Base-by-base conservation (phyloP, 2,888 invertebrate genomes). In the Scrobipalpa costella region DNA sequence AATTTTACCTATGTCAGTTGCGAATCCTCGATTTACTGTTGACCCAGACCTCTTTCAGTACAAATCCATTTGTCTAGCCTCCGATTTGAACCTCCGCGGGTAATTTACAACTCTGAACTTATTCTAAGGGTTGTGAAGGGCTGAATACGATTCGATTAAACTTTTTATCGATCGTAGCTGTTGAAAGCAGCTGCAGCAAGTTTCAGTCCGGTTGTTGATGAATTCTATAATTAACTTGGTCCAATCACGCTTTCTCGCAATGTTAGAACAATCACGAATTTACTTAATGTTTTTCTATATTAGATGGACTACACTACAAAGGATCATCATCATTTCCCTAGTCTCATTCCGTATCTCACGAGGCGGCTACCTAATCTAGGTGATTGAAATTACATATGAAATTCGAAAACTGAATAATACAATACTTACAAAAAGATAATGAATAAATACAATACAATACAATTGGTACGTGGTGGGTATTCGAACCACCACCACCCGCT, bases 121-220 rank as follows among this genome's bases (percentile, higher is more conserved):
- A 52, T 27, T 33, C 34, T 15, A 55, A 34, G 55, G 55, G 34
- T 34, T 55, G 33, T 33, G 34, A 52, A 33, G 55, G 33, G 15
- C 34, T 34, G 55, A 34, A 55, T 33, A 34, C 7, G 34, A 55
- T 55, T 55, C 55, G 55, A 55, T 55, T 34, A 33, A 55, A 55
- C 33, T 55, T 55, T 55, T 55, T 33, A 34, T 55, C 55, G 55
- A 55, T 55, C 34, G 33, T 13, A n/a, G 34, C 34, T 6, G 21
- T 15, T n/a, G 44, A n/a, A n/a, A n/a, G n/a, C 44, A 44, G 44
- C n/a, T 15, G 44, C 44, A 44, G 6, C 44, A 44, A 44, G n/a
- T 44, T 44, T 15, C 2, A n/a, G 44, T 44, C 44, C 44, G 44
- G 44, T 15, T 15, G 44, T 15, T 44, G 44, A 44, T 44, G 2